Evolutionary conservation across 2,888 invertebrate species (phyloP).

Genomic region (Agrotis segetum): DNA sequence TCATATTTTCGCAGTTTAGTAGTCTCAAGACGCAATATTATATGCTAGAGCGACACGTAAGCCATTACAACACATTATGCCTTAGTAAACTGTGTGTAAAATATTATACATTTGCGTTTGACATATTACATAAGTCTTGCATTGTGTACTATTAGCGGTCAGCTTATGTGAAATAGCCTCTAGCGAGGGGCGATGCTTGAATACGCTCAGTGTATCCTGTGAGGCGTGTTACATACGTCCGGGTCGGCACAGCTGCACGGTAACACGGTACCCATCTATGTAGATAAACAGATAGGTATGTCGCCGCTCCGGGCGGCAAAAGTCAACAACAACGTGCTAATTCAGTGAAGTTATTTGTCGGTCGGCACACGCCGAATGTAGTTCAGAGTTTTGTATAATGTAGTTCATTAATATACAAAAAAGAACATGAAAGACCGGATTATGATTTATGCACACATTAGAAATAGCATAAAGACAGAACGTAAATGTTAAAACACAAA

Average conservation of each 20-base stretch:
- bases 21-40: constrained; percentile 27
- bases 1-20: constrained; percentile 37
- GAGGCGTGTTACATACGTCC: neutral
- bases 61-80: constrained; percentile 34
- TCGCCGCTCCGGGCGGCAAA: too few relatives aligned
- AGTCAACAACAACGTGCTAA: too few relatives aligned
- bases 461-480: too few relatives aligned
- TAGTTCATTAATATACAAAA: neutral
- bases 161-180: neutral
- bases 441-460: too few relatives aligned
- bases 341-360: neutral
- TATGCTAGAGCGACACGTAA: constrained; percentile 19
- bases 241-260: neutral
- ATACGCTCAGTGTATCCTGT: neutral
- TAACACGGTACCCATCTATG: too few relatives aligned
- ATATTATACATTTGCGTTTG: constrained; percentile 23
- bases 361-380: neutral
- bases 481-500: too few relatives aligned
- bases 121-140: constrained; percentile 32
- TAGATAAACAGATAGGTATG: too few relatives aligned
- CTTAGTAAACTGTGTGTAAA: constrained; percentile 29
- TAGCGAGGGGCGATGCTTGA: neutral
- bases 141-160: constrained; percentile 2
- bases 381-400: neutral
- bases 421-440: too few relatives aligned